Conservation (phyloP, 2,113 vertebrate genomes). For the Oreotrochilus melanogaster region DNA sequence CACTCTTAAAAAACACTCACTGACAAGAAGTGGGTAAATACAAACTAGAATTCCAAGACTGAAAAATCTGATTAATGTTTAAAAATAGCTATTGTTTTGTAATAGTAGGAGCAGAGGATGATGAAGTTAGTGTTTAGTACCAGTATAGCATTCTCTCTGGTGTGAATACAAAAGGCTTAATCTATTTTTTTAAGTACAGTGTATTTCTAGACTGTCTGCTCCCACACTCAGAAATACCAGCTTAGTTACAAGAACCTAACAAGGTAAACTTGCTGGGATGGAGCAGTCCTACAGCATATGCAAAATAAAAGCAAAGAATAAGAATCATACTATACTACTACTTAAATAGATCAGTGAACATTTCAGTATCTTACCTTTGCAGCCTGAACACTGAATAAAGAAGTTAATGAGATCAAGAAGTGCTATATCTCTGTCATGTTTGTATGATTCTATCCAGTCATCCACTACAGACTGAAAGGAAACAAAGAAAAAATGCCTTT, state of each 20-base stretch:
- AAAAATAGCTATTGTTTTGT: background rate
- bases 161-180: background rate
- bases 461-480: slow-evolving; percentile 93
- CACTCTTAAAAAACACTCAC: background rate
- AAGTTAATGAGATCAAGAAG: slow-evolving; percentile 99
- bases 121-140: background rate
- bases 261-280: background rate
- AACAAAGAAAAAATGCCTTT: slow-evolving; percentile 2
- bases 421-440: slow-evolving; percentile 94
- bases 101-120: background rate
- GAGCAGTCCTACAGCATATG: background rate
- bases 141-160: background rate
- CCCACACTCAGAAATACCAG: background rate
- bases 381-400: slow-evolving; percentile 99
- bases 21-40: background rate
- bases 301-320: background rate
- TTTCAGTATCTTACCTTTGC: slow-evolving; percentile 89
- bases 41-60: background rate
- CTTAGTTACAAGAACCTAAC: background rate
- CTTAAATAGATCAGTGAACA: background rate
- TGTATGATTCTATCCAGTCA: slow-evolving; percentile 99
- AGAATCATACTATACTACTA: background rate
- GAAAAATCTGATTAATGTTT: background rate
- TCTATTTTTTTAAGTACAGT: background rate
- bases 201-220: background rate